These are phyloP conservation scores for Herminia tarsipennalis DNA, from an alignment of 2,888 invertebrate genomes.

Conservation along the genomic window DNA sequence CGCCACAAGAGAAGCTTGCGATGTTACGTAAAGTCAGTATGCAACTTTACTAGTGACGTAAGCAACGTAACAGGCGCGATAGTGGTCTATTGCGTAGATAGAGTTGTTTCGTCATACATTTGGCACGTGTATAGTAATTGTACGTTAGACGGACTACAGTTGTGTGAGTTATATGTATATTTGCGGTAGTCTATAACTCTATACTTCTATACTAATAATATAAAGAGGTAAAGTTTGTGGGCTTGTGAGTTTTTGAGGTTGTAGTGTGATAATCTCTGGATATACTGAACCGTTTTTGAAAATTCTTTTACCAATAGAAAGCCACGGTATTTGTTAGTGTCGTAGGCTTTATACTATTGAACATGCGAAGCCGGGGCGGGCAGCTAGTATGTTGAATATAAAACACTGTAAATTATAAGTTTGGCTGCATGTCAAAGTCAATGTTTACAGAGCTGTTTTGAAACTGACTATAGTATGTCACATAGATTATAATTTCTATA, in stretches of 20 bases:
- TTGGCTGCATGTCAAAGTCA: not conserved
- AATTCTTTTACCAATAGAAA: too few relatives aligned
- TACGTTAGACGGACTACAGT: not conserved
- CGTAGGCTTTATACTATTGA: too few relatives aligned
- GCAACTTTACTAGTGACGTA: constrained; percentile 1
- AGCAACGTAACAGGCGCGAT: not conserved
- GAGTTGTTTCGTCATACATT: not conserved
- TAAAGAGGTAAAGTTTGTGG: too few relatives aligned
- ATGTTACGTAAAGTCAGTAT: not conserved
- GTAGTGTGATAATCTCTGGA: too few relatives aligned
- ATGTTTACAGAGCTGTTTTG: not conserved
- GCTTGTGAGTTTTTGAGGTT: too few relatives aligned
- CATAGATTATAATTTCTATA: too few relatives aligned
- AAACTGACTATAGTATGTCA: not conserved
- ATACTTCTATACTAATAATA: too few relatives aligned
- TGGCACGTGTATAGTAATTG: constrained; percentile 4
- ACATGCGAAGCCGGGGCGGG: too few relatives aligned
- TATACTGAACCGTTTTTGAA: too few relatives aligned
- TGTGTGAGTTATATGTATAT: not conserved
- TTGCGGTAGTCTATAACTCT: not conserved
- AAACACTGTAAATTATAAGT: not conserved
- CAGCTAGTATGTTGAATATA: too few relatives aligned
- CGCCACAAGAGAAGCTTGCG: not conserved
- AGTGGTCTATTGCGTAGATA: constrained; percentile 3
- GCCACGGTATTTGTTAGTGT: too few relatives aligned